Evolutionary conservation across 1,140 invertebrate genomes (phyloP), one percentile per base, ranked within the genome.

Genomic region (Drosophila mauritiana): DNA sequence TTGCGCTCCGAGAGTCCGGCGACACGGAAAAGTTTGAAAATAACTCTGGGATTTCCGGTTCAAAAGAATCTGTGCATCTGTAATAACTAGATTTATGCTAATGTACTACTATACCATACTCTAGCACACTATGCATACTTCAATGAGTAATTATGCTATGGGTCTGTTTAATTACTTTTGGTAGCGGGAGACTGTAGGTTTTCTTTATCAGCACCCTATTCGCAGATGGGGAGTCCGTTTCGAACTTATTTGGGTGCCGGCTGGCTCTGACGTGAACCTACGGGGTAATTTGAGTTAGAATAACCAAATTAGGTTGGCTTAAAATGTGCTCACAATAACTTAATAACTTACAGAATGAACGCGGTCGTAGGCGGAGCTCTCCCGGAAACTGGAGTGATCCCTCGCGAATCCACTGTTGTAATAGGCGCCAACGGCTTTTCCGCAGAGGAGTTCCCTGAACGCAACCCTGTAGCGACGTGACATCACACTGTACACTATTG

Each of bases 401-500:
- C 93, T 70, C 42, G 83, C 77, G 43, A 94, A 93, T 20, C 92
- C 93, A 58, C 93, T 93, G 42, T 92, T 93, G 15, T 90, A 91
- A 17, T 92, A 93, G 0, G 77, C 68, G 4, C 85, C 75, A 15
- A 69, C 59, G 4, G 92, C 86, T 40, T 91, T 92, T 63, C 94
- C 94, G 75, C 95, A 96, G 1, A 96, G 92, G 1, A 95, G 95
- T 80, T 96, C 94, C 57, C 94, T 95, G 78, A 98, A 98, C 1
- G 97, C 97, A 2, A 94, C 93, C 12, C 97, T 93, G 92, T 97
- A 98, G 76, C 96, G 96, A 27, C 77, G 80, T 6, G 97, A 98
- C 97, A 98, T 98, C 1, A 98, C 94, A 92, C 97, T 98, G 91
- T 98, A 98, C 0, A 98, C 92, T 67, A 98, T 97, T 0, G 97